Evolutionary conservation across 2,888 invertebrate genomes (phyloP), one percentile per base, ranked within the genome.

Genomic region (Mimachlamys varia): DNA sequence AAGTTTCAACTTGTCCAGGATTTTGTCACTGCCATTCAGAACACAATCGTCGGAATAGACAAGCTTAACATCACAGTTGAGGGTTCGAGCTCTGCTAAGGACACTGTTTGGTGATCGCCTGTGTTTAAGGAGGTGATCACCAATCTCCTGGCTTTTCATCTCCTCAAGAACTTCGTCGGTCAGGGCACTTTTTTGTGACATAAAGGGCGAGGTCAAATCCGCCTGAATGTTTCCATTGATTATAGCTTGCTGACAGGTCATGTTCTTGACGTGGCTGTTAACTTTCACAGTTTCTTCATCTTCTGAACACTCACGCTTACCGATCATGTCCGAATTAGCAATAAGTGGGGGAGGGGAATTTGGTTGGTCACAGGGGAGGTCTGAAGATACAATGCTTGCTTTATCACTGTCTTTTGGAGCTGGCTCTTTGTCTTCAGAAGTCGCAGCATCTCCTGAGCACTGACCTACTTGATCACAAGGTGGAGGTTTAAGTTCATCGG

Each of bases 401-500:
- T 76, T 76, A 33, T 76, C 76, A 76, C 33, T 33, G 13, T 76
- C 76, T 44, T 88, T 88, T 0, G 88, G 12, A 13, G 22, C 88
- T 50, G 19, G 49, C n/a, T 19, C 44, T 13, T 88, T 44, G 44
- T 88, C 88, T 44, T 49, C 22, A 10, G 88, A 12, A 12, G 22
- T 38, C 38, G 22, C 0, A 17, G 88, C 4, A 12, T 88, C 88
- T 44, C 50, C 50, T 88, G 50, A 88, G 22, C 38, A 49, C 19
- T 33, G 49, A 88, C 88, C 22, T 38, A 5, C 50, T 22, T 76
- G 38, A 49, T 88, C 44, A 88, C 50, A 49, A 19, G 44, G 50
- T 88, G 88, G 50, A 49, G 88, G 88, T 88, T 88, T 88, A 38
- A 55, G 5, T 89, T 89, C 89, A 15, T 87, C 90, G 87, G 50